Percentiles rank a stretch among this genome's conserved stretches.
phyloP scores from a whole-genome alignment of 2,888 invertebrate genomes.

The Slavum lentiscoides region DNA sequence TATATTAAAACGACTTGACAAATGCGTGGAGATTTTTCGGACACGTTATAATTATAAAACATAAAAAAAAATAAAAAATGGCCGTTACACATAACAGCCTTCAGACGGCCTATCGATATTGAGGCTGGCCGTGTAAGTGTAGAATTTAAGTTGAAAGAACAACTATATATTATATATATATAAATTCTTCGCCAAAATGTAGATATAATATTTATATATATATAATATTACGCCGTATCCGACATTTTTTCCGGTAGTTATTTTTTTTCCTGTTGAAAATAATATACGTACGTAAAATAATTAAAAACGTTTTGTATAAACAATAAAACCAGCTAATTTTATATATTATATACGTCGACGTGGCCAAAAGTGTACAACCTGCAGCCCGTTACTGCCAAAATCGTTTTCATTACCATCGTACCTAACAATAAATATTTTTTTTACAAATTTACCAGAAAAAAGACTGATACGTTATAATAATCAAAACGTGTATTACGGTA shows the following conservation, averaged over 20 bases:
- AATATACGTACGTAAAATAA: neutral
- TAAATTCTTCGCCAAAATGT: conserved; percentile 30
- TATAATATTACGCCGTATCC: conserved; percentile 15
- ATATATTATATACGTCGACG: neutral
- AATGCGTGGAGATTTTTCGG: conserved; percentile 11
- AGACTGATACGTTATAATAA: too few species aligned
- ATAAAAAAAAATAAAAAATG: neutral
- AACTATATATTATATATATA: neutral
- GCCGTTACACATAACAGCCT: conserved; percentile 43
- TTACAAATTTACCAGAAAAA: too few species aligned
- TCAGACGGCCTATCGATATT: conserved; percentile 36
- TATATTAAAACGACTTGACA: neutral
- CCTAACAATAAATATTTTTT: too few species aligned
- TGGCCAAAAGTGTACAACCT: neutral
- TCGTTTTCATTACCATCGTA: too few species aligned
- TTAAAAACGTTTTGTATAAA: conserved; percentile 29
- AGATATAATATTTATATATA: conserved; percentile 23
- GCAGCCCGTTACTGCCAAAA: too few species aligned
- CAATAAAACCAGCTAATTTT: neutral
- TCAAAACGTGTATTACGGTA: too few species aligned
- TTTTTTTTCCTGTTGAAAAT: conserved; percentile 25
- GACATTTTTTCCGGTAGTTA: conserved; percentile 37
- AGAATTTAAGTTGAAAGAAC: conserved; percentile 24
- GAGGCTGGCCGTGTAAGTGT: conserved; percentile 26
- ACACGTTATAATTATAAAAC: neutral